phyloP scores from a whole-genome alignment of 2,113 vertebrate genomes.

The Cebidichthys violaceus region DNA sequence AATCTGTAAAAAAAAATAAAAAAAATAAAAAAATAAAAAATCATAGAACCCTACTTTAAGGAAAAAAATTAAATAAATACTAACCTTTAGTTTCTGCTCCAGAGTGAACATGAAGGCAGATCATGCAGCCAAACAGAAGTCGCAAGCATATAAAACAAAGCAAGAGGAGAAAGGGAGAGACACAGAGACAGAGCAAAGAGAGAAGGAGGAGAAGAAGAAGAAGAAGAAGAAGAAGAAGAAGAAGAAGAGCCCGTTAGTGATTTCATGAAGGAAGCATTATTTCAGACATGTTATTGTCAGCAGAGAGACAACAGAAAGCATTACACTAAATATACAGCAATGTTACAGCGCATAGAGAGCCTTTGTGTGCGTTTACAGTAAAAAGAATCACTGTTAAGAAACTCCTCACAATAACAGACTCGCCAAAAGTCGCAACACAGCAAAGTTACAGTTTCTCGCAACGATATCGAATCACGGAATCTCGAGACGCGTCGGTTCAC shows the following conservation, averaged over 20 bases:
- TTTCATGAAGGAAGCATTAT: slow-evolving; percentile 49
- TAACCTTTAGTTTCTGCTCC: slow-evolving; percentile 82
- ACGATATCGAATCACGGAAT: slow-evolving; percentile 10
- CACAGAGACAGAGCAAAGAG: slow-evolving; percentile 43
- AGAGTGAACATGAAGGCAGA: slow-evolving; percentile 57
- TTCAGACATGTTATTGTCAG: slow-evolving; percentile 33
- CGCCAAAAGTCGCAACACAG: slow-evolving; percentile 7
- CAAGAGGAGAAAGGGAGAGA: slow-evolving; percentile 28
- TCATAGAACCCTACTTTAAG: neutral
- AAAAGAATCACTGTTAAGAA: slow-evolving; percentile 2
- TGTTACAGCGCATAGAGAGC: neutral
- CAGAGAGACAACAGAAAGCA: slow-evolving; percentile 39
- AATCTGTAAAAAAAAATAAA: neutral
- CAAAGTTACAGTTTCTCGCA: neutral
- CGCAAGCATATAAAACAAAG: slow-evolving; percentile 28
- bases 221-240: too few relatives aligned
- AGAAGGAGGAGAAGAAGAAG: too few relatives aligned
- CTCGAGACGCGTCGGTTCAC: neutral
- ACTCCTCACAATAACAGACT: neutral
- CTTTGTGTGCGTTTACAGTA: slow-evolving; percentile 9
- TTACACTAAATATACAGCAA: slow-evolving; percentile 18
- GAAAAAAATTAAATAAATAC: slow-evolving; percentile 34
- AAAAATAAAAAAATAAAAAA: too few relatives aligned
- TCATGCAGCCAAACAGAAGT: slow-evolving; percentile 54
- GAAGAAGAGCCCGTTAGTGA: slow-evolving; percentile 50